Evolutionary conservation across 2,888 invertebrate genomes (phyloP), one percentile per base, ranked within the genome.

Genomic region (Andrena minutula): DNA sequence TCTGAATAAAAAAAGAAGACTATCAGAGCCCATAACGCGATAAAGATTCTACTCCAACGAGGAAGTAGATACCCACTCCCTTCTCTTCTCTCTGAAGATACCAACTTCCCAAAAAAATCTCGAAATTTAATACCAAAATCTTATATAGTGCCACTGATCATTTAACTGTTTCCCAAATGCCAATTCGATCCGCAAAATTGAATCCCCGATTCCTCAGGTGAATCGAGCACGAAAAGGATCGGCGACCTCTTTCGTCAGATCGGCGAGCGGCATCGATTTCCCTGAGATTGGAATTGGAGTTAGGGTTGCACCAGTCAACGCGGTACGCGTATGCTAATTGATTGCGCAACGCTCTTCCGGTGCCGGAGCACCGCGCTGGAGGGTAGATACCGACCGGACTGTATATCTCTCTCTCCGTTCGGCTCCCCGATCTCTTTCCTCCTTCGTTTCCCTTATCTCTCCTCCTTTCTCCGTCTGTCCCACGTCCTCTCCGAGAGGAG

Each of bases 331-430:
- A 83, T 87, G 85, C 68, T 85, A 87, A 87, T 87, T 82, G 78
- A 82, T 87, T 87, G 87, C 70, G 69, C 82, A 82, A 86, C 75
- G 63, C 35, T 77, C 87, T 87, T 87, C 87, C 87, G 87, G 87
- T 85, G 78, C 71, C 47, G 16, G 53, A 74, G 66, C 69, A 70
- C 32, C 12, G 32, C 32, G 32, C 47, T 16, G 75, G 75, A 86
- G 85, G 86, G 83, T 83, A 64, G 76, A 58, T 75, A 79, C 72
- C 56, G 56, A 75, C 71, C 28, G 26, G 66, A 28, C 56, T 47
- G 23, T 53, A 41, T 65, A 23, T 75, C 56, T 51, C 64, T 60
- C 58, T 66, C 47, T 8, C 32, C 30, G 7, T 5, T 1, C 30
- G 16, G 23, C 6, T 30, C n/a, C 58, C 3, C 28, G 35, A 10